Conservation (phyloP, 2,113 vertebrate species). For the Trematocara stigmaticum region DNA sequence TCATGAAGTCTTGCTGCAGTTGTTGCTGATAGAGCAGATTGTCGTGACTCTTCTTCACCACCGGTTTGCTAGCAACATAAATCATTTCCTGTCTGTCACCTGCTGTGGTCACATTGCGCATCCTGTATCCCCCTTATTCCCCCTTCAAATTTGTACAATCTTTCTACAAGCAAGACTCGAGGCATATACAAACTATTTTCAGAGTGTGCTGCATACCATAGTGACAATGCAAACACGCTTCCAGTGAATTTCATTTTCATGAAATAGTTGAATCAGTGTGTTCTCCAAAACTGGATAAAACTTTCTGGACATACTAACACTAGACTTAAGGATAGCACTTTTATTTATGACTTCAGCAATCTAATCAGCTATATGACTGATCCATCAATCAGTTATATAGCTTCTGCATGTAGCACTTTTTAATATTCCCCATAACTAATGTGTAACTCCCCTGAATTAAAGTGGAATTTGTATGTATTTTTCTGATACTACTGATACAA, state of each 20-base stretch:
- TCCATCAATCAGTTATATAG: not conserved
- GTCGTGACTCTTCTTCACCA: not conserved
- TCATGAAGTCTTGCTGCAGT: not conserved
- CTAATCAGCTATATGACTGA: not conserved
- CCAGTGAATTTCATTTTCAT: not conserved
- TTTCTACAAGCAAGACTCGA: not conserved
- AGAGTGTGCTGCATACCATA: not conserved
- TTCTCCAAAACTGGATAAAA: not conserved
- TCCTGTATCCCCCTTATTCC: not conserved
- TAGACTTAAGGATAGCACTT: not conserved
- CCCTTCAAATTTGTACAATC: not conserved
- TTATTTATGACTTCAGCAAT: not conserved
- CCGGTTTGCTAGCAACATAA: conserved; percentile 1
- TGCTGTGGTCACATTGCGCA: not conserved
- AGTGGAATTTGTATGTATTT: not conserved
- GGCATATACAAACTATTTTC: not conserved
- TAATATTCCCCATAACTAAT: not conserved
- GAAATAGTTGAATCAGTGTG: not conserved
- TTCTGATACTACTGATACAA: not conserved
- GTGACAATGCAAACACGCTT: not conserved
- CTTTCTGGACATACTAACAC: not conserved
- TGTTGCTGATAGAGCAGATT: not conserved
- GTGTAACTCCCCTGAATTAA: not conserved
- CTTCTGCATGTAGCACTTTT: not conserved
- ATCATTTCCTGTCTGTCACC: conserved; percentile 18